phyloP scores from a whole-genome alignment of 2,113 vertebrate species.

The Anolis carolinensis region DNA sequence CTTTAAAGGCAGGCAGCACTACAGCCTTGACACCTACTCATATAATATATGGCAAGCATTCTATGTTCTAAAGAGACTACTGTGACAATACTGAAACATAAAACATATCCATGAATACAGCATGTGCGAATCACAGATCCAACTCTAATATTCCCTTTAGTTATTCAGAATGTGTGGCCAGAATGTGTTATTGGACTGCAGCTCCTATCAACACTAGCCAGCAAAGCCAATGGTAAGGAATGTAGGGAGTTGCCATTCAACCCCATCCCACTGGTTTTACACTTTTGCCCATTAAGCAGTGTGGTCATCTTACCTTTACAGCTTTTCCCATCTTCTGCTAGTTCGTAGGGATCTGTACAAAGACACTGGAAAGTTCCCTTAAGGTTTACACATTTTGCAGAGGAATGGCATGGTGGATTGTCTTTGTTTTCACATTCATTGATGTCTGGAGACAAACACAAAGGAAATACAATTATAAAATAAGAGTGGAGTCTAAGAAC shows the following conservation, averaged over 20 bases:
- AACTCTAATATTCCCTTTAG: neutral
- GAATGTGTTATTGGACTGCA: too few species aligned
- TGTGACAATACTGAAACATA: neutral
- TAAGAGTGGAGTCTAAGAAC: neutral
- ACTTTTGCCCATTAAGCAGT: conserved; percentile 32
- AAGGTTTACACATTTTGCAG: conserved; percentile 74
- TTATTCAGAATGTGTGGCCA: neutral
- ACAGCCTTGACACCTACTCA: too few species aligned
- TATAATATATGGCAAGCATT: too few species aligned
- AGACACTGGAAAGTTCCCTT: conserved; percentile 73
- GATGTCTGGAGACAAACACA: conserved; percentile 66
- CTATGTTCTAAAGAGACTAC: too few species aligned
- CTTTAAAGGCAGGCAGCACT: too few species aligned
- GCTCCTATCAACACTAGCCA: too few species aligned
- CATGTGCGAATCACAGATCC: neutral
- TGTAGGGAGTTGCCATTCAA: too few species aligned
- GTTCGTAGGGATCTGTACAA: conserved; percentile 57
- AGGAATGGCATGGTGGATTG: conserved; percentile 69
- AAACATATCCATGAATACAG: neutral
- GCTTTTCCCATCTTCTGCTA: conserved; percentile 68
- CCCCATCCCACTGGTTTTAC: rapidly evolving
- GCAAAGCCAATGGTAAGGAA: too few species aligned
- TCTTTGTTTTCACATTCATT: conserved; percentile 74
- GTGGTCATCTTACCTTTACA: conserved; percentile 64
- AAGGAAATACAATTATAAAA: conserved; percentile 20